Evolutionary conservation across 92 coral and sea anemone species (phyloP), one percentile per base, ranked within the genome.

Genomic region (Phenganax marumi): DNA sequence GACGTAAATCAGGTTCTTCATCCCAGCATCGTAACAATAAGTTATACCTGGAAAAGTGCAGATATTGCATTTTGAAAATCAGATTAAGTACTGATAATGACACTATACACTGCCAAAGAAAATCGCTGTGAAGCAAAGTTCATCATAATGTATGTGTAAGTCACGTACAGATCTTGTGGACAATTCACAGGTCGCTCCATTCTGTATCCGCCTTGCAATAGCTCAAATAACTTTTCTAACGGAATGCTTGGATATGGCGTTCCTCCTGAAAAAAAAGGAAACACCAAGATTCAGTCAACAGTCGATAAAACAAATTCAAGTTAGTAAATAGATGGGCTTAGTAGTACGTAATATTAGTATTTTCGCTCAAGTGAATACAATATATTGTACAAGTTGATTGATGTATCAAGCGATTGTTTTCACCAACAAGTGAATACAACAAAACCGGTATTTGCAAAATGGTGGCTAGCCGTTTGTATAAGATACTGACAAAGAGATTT

Each of bases 221-320:
- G 89, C 61, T 86, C 83, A 68, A 91, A 95, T 8, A 95, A 90
- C 70, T 92, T 95, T 66, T 95, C 98, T 50, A 95, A 75, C 8
- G 98, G 98, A 16, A 95, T 90, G 12, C 98, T 97, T 4, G 98
- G 98, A 58, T 95, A 95, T 2, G 98, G 98, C 48, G 93, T 87
- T 54, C 98, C 98, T 49, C 98, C 98, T 95, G 51, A 23, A 33
- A 60, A 18, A 81, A 68, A 71, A 25, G 7, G 9, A 53, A 49
- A 74, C n/a, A 56, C 21, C 21, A 25, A 25, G 19, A 9, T 68
- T 25, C 8, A 25, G 51, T 9, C 19, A 68, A 46, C 50, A 26
- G 10, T 19, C 63, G 1, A 22, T 68, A 68, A 26, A 13, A 21
- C 7, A 16, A 33, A 33, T 33, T 33, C 43, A 33, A 33, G 5